These are phyloP conservation scores for Drosophila prolongata DNA, from an alignment of 2,888 invertebrate species.

Conservation along the genomic window DNA sequence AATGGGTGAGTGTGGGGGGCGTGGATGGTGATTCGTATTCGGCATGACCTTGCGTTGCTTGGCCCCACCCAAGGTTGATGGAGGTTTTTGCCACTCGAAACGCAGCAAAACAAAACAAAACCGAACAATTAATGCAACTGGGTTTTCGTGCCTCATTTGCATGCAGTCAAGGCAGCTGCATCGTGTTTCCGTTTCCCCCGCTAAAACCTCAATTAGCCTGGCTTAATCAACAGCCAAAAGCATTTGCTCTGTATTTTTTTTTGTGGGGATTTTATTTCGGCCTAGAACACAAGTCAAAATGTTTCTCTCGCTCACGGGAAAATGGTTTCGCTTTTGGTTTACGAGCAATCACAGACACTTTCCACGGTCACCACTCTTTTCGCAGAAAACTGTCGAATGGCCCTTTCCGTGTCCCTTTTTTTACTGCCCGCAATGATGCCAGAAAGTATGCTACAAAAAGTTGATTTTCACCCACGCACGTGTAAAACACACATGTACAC, in stretches of 20 bases:
- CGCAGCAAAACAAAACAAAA: conserved; percentile 8
- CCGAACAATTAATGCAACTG: conserved; percentile 28
- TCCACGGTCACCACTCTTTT: conserved; percentile 8
- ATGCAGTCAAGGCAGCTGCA: conserved; percentile 17
- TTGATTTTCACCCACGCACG: conserved; percentile 9
- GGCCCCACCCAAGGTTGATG: conserved; percentile 25
- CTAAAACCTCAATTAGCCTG: conserved; percentile 6
- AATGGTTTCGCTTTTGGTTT: conserved; percentile 25
- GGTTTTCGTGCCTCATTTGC: conserved; percentile 23
- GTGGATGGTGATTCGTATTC: not conserved
- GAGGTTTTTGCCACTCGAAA: conserved; percentile 21
- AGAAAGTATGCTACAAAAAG: conserved; percentile 19
- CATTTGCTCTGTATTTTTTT: not conserved
- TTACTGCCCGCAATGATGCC: conserved; percentile 6
- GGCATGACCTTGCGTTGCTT: conserved; percentile 36
- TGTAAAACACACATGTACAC: not conserved
- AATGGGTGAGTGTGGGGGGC: not conserved
- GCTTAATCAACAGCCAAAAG: conserved; percentile 23
- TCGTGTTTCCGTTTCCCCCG: not conserved
- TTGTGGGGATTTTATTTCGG: conserved; percentile 6
- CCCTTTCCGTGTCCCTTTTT: conserved; percentile 13
- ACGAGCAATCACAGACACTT: conserved; percentile 23
- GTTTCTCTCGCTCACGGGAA: not conserved
- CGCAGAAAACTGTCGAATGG: conserved; percentile 8
- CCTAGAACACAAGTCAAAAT: conserved; percentile 23